Evolutionary conservation across 2,888 invertebrate genomes (phyloP), one percentile per base, ranked within the genome.

Genomic region (Pollenia griseotomentosa): DNA sequence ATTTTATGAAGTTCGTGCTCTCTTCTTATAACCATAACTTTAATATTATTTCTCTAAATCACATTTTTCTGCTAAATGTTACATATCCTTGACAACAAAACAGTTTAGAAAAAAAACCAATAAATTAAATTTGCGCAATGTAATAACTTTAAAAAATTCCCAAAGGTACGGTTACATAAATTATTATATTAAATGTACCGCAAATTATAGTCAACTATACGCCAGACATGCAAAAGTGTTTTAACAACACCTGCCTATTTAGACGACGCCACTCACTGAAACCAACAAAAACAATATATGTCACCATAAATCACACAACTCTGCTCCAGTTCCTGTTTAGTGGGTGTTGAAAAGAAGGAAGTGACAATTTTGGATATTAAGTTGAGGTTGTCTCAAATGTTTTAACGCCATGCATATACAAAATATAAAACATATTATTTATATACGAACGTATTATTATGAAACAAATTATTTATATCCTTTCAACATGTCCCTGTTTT

Each of bases 241-340:
- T 63, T 63, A n/a, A 42, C 42, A 63, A 63, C 42, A 63, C 61
- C 61, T 65, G 65, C 44, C 44, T 65, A 65, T 7, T 44, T 65
- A 42, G 65, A 19, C 7, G 46, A 44, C 19, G 8, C 46, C 42
- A 19, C 12, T 16, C 33, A 33, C 19, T 7, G 11, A 44, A 65
- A 46, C 16, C 44, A 19, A 65, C 19, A 65, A 19, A 19, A 44
- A 46, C 16, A 65, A 19, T 65, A 44, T 19, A 10, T 65, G 65
- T 65, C 65, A 44, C 44, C 11, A 65, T 65, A 65, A 65, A 65
- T 65, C 65, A 65, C 44, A 44, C 19, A 44, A 6, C 12, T 44
- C 44, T 44, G 19, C 44, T 65, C 44, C 19, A 19, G 44, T 44
- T 65, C 2, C 16, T 65, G 16, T 65, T 10, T 42, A 65, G 42